Base-by-base conservation (phyloP, 2,797 vertebrate species). In the Sebastes vulpes region DNA sequence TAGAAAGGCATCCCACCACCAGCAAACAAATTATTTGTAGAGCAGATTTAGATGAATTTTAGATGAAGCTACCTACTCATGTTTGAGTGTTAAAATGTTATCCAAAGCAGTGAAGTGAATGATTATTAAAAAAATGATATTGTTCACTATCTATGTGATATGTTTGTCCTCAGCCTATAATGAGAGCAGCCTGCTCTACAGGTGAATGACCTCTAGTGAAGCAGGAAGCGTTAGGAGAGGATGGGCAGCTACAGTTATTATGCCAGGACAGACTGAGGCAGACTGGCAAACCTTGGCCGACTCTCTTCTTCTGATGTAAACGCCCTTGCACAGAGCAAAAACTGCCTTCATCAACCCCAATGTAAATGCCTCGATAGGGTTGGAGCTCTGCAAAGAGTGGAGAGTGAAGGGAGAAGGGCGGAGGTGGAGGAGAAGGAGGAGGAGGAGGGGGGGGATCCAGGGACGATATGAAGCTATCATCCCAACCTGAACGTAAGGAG, bases 321-420 rank as follows among this genome's bases (percentile, higher is more conserved):
- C 92, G 93, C 93, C 95, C 92, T 95, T 95, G 96, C 96, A 98
- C 29, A 98, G 96, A 95, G 93, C 96, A 95, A 96, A 97, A 92
- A 97, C 83, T 94, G 96, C 96, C 95, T 95, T 96, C 93, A 96
- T 93, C 93, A 97, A 93, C 93, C 95, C 96, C 93, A 97, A 94
- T 85, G 95, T 90, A 93, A 95, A 95, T 70, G 94, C 96, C 96
- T 97, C 97, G 87, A 97, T 28, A 83, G 96, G 97, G 94, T 96
- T 95, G 93, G 95, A 96, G 93, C 96, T 96, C 94, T 96, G 93
- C 91, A 97, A 94, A 93, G 95, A 94, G 90, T 95, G 96, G 85
- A 97, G 93, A 91, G 94, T 93, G 93, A 93, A 95, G 94, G 97
- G 95, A 95, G 95, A 94, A 83, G 95, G 95, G 95, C 92, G 14